Percentiles rank a stretch among this genome's conserved stretches.
Evolutionary conservation across 1,140 invertebrate species (phyloP).

Genomic region (Physella acuta): DNA sequence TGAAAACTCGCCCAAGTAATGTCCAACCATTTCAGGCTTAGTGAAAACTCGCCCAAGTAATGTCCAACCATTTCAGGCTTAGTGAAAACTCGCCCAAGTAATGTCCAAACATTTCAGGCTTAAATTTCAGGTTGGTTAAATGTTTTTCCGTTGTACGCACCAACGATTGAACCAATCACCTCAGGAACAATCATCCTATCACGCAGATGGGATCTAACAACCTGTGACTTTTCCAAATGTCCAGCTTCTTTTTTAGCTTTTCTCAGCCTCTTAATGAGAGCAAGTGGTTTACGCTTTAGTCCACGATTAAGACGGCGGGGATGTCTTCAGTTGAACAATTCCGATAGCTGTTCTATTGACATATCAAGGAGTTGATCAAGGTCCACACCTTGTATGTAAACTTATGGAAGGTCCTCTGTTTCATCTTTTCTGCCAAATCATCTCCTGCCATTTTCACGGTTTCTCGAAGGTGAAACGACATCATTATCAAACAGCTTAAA

Average conservation of each 20-base stretch:
- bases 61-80: no score
- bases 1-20: no score
- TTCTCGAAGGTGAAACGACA: no score
- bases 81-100: no score
- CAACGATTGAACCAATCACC: constrained; percentile 99
- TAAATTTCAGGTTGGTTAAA: constrained; percentile 88
- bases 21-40: no score
- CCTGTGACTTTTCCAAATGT: constrained; percentile 96
- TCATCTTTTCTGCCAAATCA: constrained; percentile 69
- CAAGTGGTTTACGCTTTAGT: constrained; percentile 95
- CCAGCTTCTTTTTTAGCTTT: constrained; percentile 90
- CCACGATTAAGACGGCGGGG: constrained; percentile 90
- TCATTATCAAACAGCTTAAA: no score
- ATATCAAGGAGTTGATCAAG: constrained; percentile 98
- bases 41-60: no score
- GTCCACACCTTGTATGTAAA: constrained; percentile 98
- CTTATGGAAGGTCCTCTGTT: constrained; percentile 98
- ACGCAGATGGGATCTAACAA: constrained; percentile 96
- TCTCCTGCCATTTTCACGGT: no score
- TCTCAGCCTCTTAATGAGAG: constrained; percentile 77
- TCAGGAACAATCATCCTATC: constrained; percentile 99
- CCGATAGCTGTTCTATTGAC: constrained; percentile 94
- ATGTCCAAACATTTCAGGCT: no score
- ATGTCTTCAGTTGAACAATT: constrained; percentile 89
- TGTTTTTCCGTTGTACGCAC: constrained; percentile 98